phyloP scores from a whole-genome alignment of 2,113 vertebrate species.

The Oenanthe oenanthe region DNA sequence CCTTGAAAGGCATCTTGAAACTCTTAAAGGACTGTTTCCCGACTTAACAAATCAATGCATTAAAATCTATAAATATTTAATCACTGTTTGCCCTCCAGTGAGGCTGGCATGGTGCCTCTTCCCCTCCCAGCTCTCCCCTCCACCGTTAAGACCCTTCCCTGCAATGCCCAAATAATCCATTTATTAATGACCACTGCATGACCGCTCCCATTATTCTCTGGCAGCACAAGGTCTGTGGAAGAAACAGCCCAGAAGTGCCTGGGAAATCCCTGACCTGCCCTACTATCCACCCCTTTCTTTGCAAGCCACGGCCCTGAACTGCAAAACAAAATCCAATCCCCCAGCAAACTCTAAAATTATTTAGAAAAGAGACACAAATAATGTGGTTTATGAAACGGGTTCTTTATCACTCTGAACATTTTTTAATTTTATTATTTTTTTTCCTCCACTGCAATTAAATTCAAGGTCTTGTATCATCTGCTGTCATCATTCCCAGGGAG shows the following conservation, averaged over 20 bases:
- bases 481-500: neutral
- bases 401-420: neutral
- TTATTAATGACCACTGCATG: constrained; percentile 46
- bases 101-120: neutral
- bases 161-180: constrained; percentile 47
- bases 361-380: neutral
- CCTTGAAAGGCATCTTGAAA: constrained; percentile 27
- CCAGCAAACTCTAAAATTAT: neutral
- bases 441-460: neutral
- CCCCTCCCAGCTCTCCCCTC: neutral
- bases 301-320: neutral
- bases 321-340: neutral
- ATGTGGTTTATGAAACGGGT: neutral
- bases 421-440: neutral
- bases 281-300: neutral
- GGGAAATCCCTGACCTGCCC: neutral
- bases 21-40: constrained; percentile 52
- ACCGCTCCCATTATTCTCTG: constrained; percentile 2
- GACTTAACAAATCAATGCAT: constrained; percentile 68
- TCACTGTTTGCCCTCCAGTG: constrained; percentile 37
- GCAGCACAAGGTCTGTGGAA: constrained; percentile 9
- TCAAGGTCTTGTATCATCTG: constrained; percentile 23
- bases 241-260: neutral
- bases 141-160: neutral
- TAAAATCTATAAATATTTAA: constrained; percentile 79